Conservation (phyloP, 2,888 invertebrate species). For the Diachrysia chrysitis region DNA sequence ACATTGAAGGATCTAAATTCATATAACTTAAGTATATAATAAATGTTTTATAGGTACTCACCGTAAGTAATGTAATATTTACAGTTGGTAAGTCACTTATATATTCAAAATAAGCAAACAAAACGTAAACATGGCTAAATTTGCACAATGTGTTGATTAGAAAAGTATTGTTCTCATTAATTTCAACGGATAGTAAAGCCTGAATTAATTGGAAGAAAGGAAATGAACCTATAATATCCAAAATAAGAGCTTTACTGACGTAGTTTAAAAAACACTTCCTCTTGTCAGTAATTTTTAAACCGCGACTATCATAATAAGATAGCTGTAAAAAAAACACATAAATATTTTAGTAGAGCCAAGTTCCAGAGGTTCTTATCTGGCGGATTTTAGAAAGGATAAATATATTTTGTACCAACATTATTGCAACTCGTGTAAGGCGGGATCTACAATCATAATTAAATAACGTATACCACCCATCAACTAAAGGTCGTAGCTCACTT, state of each 20-base stretch:
- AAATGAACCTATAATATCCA: slow-evolving; percentile 71
- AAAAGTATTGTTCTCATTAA: slow-evolving; percentile 47
- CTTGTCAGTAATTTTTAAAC: slow-evolving; percentile 67
- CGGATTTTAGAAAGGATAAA: too few relatives aligned
- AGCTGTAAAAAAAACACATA: slow-evolving; percentile 63
- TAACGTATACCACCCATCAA: too few relatives aligned
- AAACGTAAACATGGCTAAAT: slow-evolving; percentile 74
- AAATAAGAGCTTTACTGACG: slow-evolving; percentile 67
- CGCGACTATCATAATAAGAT: slow-evolving; percentile 71
- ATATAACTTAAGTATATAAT: too few relatives aligned
- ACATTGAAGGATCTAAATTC: too few relatives aligned
- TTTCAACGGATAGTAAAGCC: slow-evolving; percentile 41
- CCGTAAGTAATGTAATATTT: slow-evolving; percentile 68
- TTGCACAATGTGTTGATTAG: slow-evolving; percentile 69
- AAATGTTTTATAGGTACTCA: too few relatives aligned
- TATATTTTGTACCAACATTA: too few relatives aligned
- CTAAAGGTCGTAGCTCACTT: too few relatives aligned
- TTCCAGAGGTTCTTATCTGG: too few relatives aligned
- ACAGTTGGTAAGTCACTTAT: slow-evolving; percentile 69
- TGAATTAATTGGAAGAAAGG: slow-evolving; percentile 63
- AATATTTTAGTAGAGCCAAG: too few relatives aligned
- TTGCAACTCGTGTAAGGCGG: too few relatives aligned
- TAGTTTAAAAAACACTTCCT: slow-evolving; percentile 68
- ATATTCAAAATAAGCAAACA: slow-evolving; percentile 75
- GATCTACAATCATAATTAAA: too few relatives aligned